Evolutionary conservation across 2,888 invertebrate species (phyloP).

Genomic region (Bugulina stolonifera): DNA sequence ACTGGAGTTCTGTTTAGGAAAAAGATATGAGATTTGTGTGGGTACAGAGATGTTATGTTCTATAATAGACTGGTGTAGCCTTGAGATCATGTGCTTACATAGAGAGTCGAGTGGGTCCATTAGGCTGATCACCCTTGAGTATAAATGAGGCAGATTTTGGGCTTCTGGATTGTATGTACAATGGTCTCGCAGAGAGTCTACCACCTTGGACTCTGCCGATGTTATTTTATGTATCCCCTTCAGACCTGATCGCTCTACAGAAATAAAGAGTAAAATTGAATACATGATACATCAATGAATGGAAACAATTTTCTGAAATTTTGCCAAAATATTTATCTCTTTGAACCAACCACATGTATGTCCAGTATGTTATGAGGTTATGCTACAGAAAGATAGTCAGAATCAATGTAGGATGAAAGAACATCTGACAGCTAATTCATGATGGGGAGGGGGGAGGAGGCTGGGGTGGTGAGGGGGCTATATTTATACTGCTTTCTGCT

Average conservation of each 20-base stretch:
- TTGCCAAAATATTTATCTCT: no score
- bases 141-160: constrained; percentile 83
- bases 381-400: no score
- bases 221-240: constrained; percentile 87
- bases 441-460: no score
- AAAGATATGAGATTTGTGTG: background rate
- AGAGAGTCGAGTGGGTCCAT: constrained; percentile 85
- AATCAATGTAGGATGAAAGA: no score
- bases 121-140: constrained; percentile 84
- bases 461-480: no score
- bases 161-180: constrained; percentile 85
- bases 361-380: no score
- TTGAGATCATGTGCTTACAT: constrained; percentile 57
- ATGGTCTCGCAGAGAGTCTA: constrained; percentile 89
- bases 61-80: constrained; percentile 18
- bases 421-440: no score
- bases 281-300: no score
- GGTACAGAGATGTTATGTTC: constrained; percentile 25
- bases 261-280: no score
- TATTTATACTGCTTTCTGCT: no score
- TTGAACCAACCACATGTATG: no score
- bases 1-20: background rate
- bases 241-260: constrained; percentile 83
- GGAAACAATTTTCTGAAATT: no score
- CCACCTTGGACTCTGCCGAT: constrained; percentile 91